A percentile compares a stretch with the other conserved stretches of the same genome.
phyloP scores from a whole-genome alignment of 2,888 invertebrate genomes.

The Eretmocerus hayati region DNA sequence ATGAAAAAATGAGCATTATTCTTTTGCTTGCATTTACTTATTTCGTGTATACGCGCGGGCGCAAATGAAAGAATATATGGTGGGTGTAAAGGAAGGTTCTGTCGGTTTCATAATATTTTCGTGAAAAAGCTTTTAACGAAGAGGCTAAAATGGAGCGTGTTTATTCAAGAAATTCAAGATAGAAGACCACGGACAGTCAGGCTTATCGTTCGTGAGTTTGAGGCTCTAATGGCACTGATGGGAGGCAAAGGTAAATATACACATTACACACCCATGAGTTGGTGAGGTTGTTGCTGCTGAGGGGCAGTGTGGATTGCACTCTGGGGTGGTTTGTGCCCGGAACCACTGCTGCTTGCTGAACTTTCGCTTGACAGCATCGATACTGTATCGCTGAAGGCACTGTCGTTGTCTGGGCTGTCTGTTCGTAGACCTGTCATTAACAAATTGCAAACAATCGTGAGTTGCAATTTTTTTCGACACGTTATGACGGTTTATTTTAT shows the following conservation, averaged over 20 bases:
- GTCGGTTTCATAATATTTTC: too few species aligned
- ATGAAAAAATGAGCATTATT: too few species aligned
- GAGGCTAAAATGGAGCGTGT: slow-evolving; percentile 1
- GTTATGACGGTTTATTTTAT: too few species aligned
- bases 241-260: slow-evolving; percentile 1
- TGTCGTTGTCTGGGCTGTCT: slow-evolving; percentile 95
- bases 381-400: slow-evolving; percentile 95
- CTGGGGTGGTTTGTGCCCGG: slow-evolving; percentile 52
- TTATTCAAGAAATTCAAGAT: not conserved
- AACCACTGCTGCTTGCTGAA: slow-evolving; percentile 83
- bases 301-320: slow-evolving; percentile 41
- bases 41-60: too few species aligned
- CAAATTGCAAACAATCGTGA: too few species aligned
- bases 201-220: too few species aligned
- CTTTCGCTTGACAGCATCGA: slow-evolving; percentile 89
- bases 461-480: too few species aligned
- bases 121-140: too few species aligned
- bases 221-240: too few species aligned
- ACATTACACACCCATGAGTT: slow-evolving; percentile 43
- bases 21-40: too few species aligned
- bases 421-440: slow-evolving; percentile 53
- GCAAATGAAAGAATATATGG: too few species aligned
- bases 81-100: too few species aligned
- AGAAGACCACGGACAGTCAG: not conserved
- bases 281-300: slow-evolving; percentile 40